Percentiles rank a stretch among this genome's conserved stretches.
phyloP scores from a whole-genome alignment of 2,113 vertebrate species.

The Willisornis vidua region DNA sequence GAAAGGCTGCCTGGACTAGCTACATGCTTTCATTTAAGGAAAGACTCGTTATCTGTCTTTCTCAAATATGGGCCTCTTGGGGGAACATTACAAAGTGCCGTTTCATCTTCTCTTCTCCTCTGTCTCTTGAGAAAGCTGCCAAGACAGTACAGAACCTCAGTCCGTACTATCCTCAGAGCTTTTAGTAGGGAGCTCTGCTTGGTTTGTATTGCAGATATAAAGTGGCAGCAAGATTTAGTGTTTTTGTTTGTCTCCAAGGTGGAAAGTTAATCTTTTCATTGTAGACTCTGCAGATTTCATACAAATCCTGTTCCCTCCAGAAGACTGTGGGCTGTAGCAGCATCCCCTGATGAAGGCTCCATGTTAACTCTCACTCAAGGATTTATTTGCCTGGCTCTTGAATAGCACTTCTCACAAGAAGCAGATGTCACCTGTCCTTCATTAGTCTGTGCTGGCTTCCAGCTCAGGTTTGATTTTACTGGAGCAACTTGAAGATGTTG shows the following conservation, averaged over 20 bases:
- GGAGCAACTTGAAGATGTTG: background rate
- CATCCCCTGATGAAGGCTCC: background rate
- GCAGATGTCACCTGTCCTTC: background rate
- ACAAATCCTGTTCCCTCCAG: background rate
- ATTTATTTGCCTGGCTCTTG: background rate
- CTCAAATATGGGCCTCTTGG: accelerated
- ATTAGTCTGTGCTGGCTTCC: background rate
- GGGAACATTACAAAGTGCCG: background rate
- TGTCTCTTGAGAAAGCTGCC: background rate
- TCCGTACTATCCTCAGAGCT: accelerated
- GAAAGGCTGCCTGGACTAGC: background rate
- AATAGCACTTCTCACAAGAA: constrained; percentile 2
- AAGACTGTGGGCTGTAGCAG: background rate
- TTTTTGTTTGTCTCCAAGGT: background rate
- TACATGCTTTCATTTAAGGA: background rate
- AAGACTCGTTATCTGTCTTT: accelerated
- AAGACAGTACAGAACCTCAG: accelerated
- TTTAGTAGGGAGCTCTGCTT: background rate
- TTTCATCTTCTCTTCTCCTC: background rate
- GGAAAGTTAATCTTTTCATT: background rate
- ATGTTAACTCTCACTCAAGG: background rate
- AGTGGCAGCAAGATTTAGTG: background rate
- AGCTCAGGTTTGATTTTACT: background rate
- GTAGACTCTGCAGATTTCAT: background rate
- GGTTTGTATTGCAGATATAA: background rate